A percentile compares a stretch with the other conserved stretches of the same genome.
phyloP scores from a whole-genome alignment of 1,140 invertebrate genomes.

The Sycophila sp. region DNA sequence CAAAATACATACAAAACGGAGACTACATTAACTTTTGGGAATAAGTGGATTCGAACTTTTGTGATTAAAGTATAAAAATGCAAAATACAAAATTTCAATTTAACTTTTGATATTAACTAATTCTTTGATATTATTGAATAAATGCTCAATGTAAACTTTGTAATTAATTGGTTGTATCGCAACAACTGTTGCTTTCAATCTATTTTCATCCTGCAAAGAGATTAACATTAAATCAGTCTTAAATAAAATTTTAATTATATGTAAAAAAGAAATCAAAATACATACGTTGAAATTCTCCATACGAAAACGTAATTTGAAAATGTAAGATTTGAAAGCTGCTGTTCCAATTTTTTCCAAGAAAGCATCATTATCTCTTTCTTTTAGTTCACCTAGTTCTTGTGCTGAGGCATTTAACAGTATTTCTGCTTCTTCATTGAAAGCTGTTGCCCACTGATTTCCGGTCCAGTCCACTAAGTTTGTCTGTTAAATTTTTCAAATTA shows the following conservation, averaged over 20 bases:
- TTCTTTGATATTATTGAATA: conserved; percentile 75
- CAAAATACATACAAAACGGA: too few species aligned
- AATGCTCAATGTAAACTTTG: conserved; percentile 76
- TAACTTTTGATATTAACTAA: conserved; percentile 65
- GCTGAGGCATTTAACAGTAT: conserved; percentile 79
- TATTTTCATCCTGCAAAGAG: conserved; percentile 80
- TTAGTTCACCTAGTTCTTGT: conserved; percentile 79
- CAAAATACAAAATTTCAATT: neutral
- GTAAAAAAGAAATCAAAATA: conserved; percentile 37
- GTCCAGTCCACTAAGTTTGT: conserved; percentile 84
- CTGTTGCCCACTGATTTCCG: conserved; percentile 85
- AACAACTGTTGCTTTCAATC: conserved; percentile 80
- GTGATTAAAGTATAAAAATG: too few species aligned
- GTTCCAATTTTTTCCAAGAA: conserved; percentile 75
- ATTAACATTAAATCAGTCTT: conserved; percentile 20
- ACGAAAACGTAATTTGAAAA: conserved; percentile 86
- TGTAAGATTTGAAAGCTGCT: conserved; percentile 81
- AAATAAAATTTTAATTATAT: conserved; percentile 14
- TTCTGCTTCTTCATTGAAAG: conserved; percentile 90
- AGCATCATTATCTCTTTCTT: conserved; percentile 71
- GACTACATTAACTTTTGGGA: too few species aligned
- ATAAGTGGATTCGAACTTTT: too few species aligned
- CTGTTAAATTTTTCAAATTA: conserved; percentile 60
- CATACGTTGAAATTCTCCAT: conserved; percentile 90
- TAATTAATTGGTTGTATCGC: conserved; percentile 78